Percentiles rank a stretch among this genome's conserved stretches.
These are phyloP conservation scores for Formica aserva DNA, from an alignment of 2,888 invertebrate genomes.

Conservation along the genomic window DNA sequence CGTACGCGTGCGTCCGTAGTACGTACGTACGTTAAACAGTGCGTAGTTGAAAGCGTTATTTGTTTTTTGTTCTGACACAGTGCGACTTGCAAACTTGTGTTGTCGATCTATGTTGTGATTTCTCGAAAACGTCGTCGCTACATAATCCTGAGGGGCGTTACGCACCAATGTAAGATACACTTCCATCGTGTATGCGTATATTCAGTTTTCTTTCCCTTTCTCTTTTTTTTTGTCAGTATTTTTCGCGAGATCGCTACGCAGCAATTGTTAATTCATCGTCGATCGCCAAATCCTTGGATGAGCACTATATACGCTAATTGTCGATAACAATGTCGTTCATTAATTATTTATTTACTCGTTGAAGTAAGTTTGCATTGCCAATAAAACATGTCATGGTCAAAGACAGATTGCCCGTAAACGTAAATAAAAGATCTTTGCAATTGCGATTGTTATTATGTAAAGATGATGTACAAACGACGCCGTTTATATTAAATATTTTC, in stretches of 20 bases:
- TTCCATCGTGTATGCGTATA: not conserved
- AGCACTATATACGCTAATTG: not conserved
- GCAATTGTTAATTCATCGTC: not conserved
- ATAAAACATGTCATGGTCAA: not conserved
- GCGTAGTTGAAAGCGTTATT: conserved; percentile 51
- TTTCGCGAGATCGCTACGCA: not conserved
- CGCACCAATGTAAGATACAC: conserved; percentile 30
- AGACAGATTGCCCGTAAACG: not conserved
- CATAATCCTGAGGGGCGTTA: not conserved
- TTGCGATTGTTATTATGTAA: conserved; percentile 5
- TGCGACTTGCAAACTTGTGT: not conserved
- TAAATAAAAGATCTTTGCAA: not conserved
- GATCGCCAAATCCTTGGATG: not conserved
- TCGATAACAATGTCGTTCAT: not conserved
- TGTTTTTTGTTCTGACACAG: conserved; percentile 18
- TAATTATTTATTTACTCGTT: not conserved
- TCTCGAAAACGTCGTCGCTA: not conserved
- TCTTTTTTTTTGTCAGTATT: not conserved
- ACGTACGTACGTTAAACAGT: conserved; percentile 55
- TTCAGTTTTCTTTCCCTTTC: no score
- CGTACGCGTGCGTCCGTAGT: conserved; percentile 54
- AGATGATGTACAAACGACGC: conserved; percentile 7
- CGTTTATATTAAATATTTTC: not conserved
- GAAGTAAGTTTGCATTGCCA: not conserved
- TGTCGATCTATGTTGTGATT: not conserved